Evolutionary conservation across 2,797 vertebrate genomes (phyloP).

Genomic region (Distichodus sexfasciatus): DNA sequence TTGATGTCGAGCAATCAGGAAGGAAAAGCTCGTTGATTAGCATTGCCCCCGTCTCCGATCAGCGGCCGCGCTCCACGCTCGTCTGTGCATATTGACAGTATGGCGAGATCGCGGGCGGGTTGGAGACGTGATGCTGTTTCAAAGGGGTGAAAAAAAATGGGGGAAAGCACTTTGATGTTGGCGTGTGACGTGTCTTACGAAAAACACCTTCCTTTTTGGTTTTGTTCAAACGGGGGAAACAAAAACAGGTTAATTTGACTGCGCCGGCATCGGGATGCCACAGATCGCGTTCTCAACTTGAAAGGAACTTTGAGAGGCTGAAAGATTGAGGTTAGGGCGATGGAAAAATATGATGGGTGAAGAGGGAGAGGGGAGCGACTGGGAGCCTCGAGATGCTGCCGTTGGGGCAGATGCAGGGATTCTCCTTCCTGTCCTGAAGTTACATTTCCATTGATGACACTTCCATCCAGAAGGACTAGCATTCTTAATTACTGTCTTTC

Average conservation of each 20-base stretch:
- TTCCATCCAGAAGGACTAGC: no score
- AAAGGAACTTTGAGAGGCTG: constrained; percentile 62
- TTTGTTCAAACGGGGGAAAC: neutral
- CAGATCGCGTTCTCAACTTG: constrained; percentile 47
- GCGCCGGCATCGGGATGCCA: constrained; percentile 43
- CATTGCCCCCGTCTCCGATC: constrained; percentile 11
- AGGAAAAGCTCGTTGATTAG: constrained; percentile 26
- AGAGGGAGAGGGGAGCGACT: no score
- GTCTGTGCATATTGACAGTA: constrained; percentile 38
- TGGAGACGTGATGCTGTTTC: neutral
- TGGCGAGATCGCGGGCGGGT: neutral
- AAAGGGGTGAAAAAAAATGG: constrained; percentile 23
- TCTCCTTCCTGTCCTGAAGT: no score
- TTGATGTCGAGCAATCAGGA: constrained; percentile 50
- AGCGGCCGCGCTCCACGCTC: neutral
- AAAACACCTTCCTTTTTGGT: constrained; percentile 12
- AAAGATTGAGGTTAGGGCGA: constrained; percentile 73
- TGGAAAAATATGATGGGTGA: no score
- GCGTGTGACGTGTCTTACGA: neutral
- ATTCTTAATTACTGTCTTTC: no score
- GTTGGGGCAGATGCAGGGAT: no score
- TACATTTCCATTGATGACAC: no score
- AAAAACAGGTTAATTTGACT: constrained; percentile 44
- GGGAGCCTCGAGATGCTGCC: no score
- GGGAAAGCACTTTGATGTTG: constrained; percentile 23